These are phyloP conservation scores for Drosophila paulistorum DNA, from an alignment of 1,140 invertebrate genomes.

Conservation along the genomic window DNA sequence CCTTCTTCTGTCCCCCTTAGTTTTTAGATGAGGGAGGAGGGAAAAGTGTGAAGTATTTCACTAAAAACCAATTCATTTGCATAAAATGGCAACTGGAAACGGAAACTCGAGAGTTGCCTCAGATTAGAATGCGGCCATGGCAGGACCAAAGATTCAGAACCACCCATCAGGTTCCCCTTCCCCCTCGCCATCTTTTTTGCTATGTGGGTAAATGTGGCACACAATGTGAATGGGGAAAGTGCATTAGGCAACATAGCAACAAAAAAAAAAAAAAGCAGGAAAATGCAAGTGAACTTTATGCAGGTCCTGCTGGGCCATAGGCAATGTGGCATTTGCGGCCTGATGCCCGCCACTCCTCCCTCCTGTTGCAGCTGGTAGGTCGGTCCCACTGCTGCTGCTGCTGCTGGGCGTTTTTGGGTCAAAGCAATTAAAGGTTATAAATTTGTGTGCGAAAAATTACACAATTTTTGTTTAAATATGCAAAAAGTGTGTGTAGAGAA, in stretches of 20 bases:
- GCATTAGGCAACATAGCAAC: constrained; percentile 60
- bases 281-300: constrained; percentile 55
- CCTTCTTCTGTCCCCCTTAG: not conserved
- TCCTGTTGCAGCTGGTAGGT: not conserved
- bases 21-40: constrained; percentile 3
- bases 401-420: constrained; percentile 74
- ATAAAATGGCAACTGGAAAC: constrained; percentile 68
- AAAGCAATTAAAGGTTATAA: constrained; percentile 82
- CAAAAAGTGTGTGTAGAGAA: constrained; percentile 23
- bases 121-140: constrained; percentile 62
- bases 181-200: not conserved
- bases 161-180: not conserved
- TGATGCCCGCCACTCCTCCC: constrained; percentile 20
- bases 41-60: constrained; percentile 77
- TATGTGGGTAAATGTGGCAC: constrained; percentile 66
- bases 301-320: constrained; percentile 55
- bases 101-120: constrained; percentile 26
- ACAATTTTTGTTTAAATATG: constrained; percentile 48
- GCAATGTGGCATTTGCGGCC: constrained; percentile 71
- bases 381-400: not conserved
- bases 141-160: constrained; percentile 6
- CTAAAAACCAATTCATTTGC: constrained; percentile 81
- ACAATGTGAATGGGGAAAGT: constrained; percentile 70
- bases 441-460: constrained; percentile 77
- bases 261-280: not conserved